phyloP scores from a whole-genome alignment of 1,140 invertebrate species.

The Antheraea pernyi region DNA sequence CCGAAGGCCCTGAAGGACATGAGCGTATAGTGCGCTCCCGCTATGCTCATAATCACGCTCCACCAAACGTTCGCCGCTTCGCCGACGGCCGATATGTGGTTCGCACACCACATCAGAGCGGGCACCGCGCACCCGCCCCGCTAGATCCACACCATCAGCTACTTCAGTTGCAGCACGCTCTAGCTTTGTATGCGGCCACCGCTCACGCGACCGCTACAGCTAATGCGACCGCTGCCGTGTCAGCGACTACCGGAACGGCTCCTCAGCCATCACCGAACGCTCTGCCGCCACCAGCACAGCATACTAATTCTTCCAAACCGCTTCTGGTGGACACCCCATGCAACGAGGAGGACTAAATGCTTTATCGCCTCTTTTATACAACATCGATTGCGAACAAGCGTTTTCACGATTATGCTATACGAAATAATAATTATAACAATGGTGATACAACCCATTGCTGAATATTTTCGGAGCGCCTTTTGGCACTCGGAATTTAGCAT shows the following conservation, averaged over 20 bases:
- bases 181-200: constrained; percentile 68
- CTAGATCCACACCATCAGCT: constrained; percentile 69
- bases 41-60: constrained; percentile 70
- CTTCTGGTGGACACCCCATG: constrained; percentile 69
- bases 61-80: constrained; percentile 70
- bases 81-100: constrained; percentile 73
- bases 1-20: constrained; percentile 69
- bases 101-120: constrained; percentile 70
- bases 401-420: constrained; percentile 24
- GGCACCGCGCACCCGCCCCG: constrained; percentile 66
- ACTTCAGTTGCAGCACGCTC: constrained; percentile 67
- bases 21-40: constrained; percentile 71
- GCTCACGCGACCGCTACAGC: constrained; percentile 59
- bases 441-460: constrained; percentile 37
- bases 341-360: constrained; percentile 63
- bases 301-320: constrained; percentile 53
- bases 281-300: constrained; percentile 44
- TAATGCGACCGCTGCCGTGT: constrained; percentile 40
- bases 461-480: constrained; percentile 61
- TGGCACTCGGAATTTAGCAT: constrained; percentile 60
- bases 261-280: constrained; percentile 54
- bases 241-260: constrained; percentile 33
- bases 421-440: constrained; percentile 28
- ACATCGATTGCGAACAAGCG: constrained; percentile 21
- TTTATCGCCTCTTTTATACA: background rate